phyloP scores from a whole-genome alignment of 1,140 invertebrate species.

The Pseudomyrmex dendroicus region DNA sequence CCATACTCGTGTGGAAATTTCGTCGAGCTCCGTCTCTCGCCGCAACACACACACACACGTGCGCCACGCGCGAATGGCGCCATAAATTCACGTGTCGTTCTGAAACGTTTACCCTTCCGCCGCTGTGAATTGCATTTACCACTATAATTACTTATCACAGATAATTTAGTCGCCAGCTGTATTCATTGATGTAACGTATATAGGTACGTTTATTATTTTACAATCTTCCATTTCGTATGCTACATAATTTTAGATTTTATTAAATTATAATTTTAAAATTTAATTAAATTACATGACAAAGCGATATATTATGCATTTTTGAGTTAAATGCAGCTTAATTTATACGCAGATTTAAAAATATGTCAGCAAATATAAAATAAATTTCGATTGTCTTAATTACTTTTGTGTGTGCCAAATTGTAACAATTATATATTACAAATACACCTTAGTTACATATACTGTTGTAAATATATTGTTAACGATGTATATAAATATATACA shows the following conservation, averaged over 20 bases:
- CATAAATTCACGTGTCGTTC: conserved; percentile 53
- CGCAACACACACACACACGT: conserved; percentile 17
- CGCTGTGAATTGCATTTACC: conserved; percentile 52
- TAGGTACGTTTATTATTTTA: not conserved
- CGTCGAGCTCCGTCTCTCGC: not conserved
- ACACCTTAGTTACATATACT: too few species aligned
- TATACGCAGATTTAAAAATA: too few species aligned
- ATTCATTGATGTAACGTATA: conserved; percentile 18
- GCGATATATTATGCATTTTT: too few species aligned
- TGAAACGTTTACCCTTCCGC: conserved; percentile 53
- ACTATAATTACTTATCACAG: conserved; percentile 54
- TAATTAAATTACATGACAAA: too few species aligned
- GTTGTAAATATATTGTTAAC: too few species aligned
- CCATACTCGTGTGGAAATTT: conserved; percentile 45
- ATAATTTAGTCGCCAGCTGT: conserved; percentile 47
- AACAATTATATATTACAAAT: too few species aligned
- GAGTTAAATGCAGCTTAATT: too few species aligned
- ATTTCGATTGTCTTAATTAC: too few species aligned
- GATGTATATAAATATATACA: too few species aligned
- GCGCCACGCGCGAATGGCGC: conserved; percentile 38
- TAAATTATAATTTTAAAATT: not conserved
- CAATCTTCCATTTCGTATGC: not conserved
- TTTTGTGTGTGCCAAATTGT: too few species aligned
- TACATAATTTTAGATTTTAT: not conserved
- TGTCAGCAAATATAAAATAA: too few species aligned